Percentiles rank a stretch among this genome's conserved stretches.
Evolutionary conservation across 2,113 vertebrate genomes (phyloP).

Genomic region (Harpagus bidentatus): DNA sequence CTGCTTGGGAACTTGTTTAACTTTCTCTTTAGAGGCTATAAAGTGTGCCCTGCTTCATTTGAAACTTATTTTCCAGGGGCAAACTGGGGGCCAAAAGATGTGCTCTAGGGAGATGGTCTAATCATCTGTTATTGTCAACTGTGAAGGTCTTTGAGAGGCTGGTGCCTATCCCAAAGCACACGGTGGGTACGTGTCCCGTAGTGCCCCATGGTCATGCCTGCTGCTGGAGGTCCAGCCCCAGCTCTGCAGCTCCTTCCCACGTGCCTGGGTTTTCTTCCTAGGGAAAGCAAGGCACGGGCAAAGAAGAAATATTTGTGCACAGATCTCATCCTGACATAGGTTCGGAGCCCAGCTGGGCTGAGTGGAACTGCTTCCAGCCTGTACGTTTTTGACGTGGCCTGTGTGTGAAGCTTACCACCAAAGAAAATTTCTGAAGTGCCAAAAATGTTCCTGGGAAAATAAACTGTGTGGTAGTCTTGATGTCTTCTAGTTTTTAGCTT

Average conservation of each 20-base stretch:
- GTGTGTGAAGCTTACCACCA: not conserved
- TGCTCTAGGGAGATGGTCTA: not conserved
- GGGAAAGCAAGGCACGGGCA: not conserved
- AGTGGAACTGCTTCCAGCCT: not conserved
- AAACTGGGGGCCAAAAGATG: not conserved
- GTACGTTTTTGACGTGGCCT: not conserved
- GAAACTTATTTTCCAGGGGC: not conserved
- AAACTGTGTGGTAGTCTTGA: not conserved
- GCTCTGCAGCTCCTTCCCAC: not conserved
- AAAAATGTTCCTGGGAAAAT: not conserved
- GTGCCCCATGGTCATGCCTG: not conserved
- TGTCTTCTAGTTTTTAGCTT: not conserved
- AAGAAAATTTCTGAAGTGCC: not conserved
- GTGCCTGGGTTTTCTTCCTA: not conserved
- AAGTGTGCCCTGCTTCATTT: not conserved
- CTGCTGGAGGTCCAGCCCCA: not conserved
- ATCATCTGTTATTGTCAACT: not conserved
- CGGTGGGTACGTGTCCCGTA: fast-evolving
- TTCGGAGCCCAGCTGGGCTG: not conserved
- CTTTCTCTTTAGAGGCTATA: not conserved
- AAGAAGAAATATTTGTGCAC: not conserved
- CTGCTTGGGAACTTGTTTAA: not conserved
- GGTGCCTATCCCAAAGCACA: fast-evolving
- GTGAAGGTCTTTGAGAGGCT: not conserved
- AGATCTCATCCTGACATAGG: not conserved